These are phyloP conservation scores for Drosophila orena DNA, from an alignment of 1,140 invertebrate genomes.

Conservation along the genomic window DNA sequence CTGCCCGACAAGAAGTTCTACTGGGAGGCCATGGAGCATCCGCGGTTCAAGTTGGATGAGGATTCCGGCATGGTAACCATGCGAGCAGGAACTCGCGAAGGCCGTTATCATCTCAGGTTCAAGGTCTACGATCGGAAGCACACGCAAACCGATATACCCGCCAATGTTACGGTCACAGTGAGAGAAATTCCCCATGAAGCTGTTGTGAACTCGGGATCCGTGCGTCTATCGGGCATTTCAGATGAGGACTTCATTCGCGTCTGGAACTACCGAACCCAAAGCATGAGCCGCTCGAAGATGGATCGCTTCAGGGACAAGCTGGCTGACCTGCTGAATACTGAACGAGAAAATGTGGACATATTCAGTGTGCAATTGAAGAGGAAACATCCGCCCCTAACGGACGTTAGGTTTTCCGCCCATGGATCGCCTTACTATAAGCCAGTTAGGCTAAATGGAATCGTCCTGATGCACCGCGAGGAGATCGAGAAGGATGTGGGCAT, in stretches of 20 bases:
- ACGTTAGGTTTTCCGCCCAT: constrained; percentile 97
- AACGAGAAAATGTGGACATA: constrained; percentile 96
- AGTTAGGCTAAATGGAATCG: constrained; percentile 96
- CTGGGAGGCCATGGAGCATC: constrained; percentile 93
- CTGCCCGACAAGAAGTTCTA: constrained; percentile 98
- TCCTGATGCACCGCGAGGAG: constrained; percentile 96
- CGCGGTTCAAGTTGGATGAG: constrained; percentile 94
- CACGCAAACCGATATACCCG: constrained; percentile 95
- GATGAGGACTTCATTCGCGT: constrained; percentile 98
- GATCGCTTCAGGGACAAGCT: constrained; percentile 95
- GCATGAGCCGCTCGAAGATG: constrained; percentile 93
- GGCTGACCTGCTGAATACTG: constrained; percentile 92
- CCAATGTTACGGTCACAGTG: constrained; percentile 96
- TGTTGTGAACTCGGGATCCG: constrained; percentile 97
- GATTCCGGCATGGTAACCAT: constrained; percentile 98
- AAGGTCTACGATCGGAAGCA: constrained; percentile 97
- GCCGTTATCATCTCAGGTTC: constrained; percentile 93
- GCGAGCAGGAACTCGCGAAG: constrained; percentile 95
- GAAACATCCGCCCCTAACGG: constrained; percentile 94
- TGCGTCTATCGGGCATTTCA: constrained; percentile 96
- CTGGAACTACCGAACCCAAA: constrained; percentile 95
- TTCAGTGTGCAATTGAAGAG: constrained; percentile 96
- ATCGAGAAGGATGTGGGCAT: constrained; percentile 97
- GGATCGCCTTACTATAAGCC: constrained; percentile 98
- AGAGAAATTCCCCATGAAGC: constrained; percentile 98